phyloP scores from a whole-genome alignment of 2,888 invertebrate genomes.

The Corythucha ciliata region DNA sequence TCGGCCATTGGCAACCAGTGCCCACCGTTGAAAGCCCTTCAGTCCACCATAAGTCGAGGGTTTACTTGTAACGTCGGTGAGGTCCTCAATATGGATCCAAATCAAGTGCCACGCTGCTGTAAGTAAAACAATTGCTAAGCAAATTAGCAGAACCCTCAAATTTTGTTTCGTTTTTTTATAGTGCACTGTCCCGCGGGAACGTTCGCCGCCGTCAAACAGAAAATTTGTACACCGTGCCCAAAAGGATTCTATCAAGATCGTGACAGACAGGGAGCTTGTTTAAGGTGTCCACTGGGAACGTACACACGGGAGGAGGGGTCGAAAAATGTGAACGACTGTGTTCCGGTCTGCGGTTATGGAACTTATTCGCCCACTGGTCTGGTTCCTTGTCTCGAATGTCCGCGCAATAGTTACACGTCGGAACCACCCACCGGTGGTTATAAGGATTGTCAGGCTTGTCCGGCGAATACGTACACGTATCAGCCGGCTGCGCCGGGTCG shows the following conservation, averaged over 20 bases:
- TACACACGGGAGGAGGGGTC: conserved; percentile 87
- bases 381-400: conserved; percentile 88
- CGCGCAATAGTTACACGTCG: conserved; percentile 78
- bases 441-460: conserved; percentile 88
- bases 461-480: conserved; percentile 78
- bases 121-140: conserved; percentile 44
- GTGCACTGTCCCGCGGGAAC: conserved; percentile 97
- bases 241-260: conserved; percentile 89
- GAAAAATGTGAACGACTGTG: conserved; percentile 73
- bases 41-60: conserved; percentile 74
- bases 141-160: background rate
- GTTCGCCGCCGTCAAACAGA: conserved; percentile 80
- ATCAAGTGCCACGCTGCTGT: conserved; percentile 85
- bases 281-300: conserved; percentile 83
- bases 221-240: conserved; percentile 82
- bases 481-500: conserved; percentile 80
- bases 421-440: conserved; percentile 84
- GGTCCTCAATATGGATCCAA: conserved; percentile 86
- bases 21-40: conserved; percentile 77
- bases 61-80: conserved; percentile 91
- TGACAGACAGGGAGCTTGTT: conserved; percentile 80
- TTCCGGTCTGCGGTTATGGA: conserved; percentile 92
- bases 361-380: conserved; percentile 91
- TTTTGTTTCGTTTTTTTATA: conserved; percentile 40
- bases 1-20: conserved; percentile 86